These are phyloP conservation scores for Drosophila sechellia DNA, from an alignment of 1,140 invertebrate species.

Conservation along the genomic window DNA sequence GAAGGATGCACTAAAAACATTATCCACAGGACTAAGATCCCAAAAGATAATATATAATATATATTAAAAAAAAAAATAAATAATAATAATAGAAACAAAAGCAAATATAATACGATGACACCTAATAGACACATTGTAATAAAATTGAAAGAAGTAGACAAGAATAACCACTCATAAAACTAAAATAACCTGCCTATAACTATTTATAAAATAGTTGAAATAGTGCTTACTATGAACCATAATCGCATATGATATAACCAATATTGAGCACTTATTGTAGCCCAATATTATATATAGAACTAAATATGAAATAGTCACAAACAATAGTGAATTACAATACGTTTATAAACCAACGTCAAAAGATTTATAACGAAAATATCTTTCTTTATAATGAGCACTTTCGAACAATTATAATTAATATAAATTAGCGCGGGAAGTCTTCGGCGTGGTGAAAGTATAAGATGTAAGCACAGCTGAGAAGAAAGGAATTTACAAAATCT, in stretches of 20 bases:
- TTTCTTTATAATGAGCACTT: constrained; percentile 52
- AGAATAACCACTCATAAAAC: neutral
- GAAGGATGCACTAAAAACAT: constrained; percentile 1
- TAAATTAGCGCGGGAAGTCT: constrained; percentile 25
- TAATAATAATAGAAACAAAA: neutral
- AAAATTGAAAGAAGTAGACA: neutral
- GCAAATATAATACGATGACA: no score
- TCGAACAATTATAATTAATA: constrained; percentile 28
- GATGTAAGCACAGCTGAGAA: constrained; percentile 28
- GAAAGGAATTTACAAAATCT: neutral
- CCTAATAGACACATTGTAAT: neutral
- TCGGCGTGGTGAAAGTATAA: constrained; percentile 32
- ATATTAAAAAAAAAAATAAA: neutral
- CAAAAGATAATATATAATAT: no score
- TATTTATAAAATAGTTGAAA: constrained; percentile 22
- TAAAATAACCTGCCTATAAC: neutral
- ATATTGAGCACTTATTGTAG: constrained; percentile 19
- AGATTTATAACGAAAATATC: constrained; percentile 26
- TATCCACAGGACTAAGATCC: constrained; percentile 4
- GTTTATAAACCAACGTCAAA: constrained; percentile 33
- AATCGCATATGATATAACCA: constrained; percentile 21
- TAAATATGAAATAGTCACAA: constrained; percentile 21
- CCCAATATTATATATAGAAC: constrained; percentile 9
- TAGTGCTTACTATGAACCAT: constrained; percentile 44
- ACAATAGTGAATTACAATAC: constrained; percentile 30